phyloP scores from a whole-genome alignment of 2,888 invertebrate species.

The Dascillus cervinus region DNA sequence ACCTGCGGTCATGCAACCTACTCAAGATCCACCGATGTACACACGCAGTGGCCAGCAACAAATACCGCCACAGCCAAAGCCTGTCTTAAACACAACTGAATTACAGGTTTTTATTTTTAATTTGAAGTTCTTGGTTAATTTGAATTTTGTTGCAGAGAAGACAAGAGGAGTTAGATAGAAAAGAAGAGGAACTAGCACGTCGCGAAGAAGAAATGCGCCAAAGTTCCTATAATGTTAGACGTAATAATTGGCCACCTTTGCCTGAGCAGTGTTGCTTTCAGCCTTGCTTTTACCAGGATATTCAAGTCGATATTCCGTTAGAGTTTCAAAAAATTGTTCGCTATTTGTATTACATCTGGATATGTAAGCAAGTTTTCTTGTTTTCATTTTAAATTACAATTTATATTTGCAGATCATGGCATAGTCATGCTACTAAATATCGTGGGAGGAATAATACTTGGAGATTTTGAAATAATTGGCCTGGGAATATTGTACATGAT shows the following conservation, averaged over 20 bases:
- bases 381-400: constrained; percentile 4
- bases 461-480: constrained; percentile 72
- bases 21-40: constrained; percentile 61
- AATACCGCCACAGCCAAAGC: constrained; percentile 43
- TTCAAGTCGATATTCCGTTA: constrained; percentile 94
- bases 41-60: constrained; percentile 54
- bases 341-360: constrained; percentile 92
- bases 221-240: constrained; percentile 54
- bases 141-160: constrained; percentile 51
- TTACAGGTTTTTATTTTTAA: constrained; percentile 66
- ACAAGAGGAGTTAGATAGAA: constrained; percentile 85
- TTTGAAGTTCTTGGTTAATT: too few relatives aligned
- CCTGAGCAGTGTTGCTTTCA: constrained; percentile 89
- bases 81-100: constrained; percentile 59
- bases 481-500: constrained; percentile 82
- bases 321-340: constrained; percentile 96
- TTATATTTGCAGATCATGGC: constrained; percentile 78
- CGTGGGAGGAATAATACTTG: constrained; percentile 72
- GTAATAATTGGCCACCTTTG: constrained; percentile 98
- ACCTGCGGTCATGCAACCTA: constrained; percentile 78
- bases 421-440: constrained; percentile 79
- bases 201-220: constrained; percentile 79
- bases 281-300: constrained; percentile 99
- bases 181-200: constrained; percentile 81
- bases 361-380: constrained; percentile 76